A percentile compares a stretch with the other conserved stretches of the same genome.
Evolutionary conservation across 2,113 vertebrate species (phyloP).

Genomic region (Copsychus sechellarum): DNA sequence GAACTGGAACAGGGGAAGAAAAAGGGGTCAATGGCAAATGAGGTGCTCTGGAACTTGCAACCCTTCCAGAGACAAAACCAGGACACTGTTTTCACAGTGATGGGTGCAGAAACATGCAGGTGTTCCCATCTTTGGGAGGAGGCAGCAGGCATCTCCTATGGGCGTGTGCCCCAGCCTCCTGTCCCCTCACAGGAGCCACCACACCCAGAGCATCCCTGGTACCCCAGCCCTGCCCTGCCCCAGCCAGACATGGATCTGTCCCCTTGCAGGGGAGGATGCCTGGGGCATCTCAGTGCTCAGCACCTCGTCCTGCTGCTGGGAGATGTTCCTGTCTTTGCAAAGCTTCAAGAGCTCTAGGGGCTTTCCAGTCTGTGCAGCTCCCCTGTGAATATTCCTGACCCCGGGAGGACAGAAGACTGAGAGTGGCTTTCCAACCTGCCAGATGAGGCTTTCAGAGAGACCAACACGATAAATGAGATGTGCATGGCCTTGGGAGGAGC

Average conservation of each 20-base stretch:
- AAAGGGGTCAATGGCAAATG: accelerated
- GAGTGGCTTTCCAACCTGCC: background rate
- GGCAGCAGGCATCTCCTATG: background rate
- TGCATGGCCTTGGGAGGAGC: accelerated
- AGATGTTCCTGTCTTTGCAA: background rate
- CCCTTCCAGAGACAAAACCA: background rate
- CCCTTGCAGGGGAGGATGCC: background rate
- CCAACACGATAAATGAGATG: background rate
- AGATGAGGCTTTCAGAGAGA: background rate
- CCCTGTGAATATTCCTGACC: background rate
- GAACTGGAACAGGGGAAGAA: background rate
- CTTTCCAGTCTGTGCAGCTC: background rate
- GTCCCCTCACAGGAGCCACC: background rate
- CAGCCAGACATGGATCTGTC: background rate
- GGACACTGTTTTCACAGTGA: background rate
- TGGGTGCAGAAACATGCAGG: background rate
- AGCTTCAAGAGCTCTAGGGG: background rate
- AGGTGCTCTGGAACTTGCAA: background rate
- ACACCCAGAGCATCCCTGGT: background rate
- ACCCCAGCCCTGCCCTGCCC: background rate
- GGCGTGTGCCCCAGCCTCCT: background rate
- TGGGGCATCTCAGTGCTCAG: background rate
- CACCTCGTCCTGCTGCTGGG: background rate
- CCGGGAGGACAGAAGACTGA: background rate
- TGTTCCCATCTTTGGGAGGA: background rate